Evolutionary conservation across 2,113 vertebrate species (phyloP).

Genomic region (Pterocles burchelli): DNA sequence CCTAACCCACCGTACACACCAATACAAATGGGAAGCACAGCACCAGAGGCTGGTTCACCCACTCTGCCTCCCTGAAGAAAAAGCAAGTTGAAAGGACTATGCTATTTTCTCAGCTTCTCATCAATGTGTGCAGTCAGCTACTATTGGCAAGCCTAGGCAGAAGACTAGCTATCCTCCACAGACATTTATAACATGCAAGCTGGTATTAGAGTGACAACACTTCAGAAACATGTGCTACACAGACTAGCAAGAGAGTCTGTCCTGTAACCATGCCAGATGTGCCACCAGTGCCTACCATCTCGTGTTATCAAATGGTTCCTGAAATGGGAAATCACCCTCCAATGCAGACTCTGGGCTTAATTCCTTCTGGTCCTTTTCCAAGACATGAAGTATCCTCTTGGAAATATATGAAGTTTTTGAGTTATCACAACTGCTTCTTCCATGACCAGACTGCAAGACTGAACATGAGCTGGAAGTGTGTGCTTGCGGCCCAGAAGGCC

Average conservation of each 20-base stretch:
- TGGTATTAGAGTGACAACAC: background rate
- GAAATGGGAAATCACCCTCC: background rate
- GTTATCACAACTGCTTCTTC: background rate
- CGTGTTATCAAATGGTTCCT: background rate
- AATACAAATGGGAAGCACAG: conserved; percentile 36
- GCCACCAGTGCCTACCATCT: background rate
- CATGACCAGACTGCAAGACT: background rate
- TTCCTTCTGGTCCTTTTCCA: background rate
- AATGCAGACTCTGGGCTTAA: background rate
- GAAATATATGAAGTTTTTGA: background rate
- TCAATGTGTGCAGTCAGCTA: background rate
- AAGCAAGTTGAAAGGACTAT: background rate
- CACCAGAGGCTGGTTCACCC: conserved; percentile 1
- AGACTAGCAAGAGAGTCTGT: background rate
- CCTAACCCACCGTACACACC: background rate
- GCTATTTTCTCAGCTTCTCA: background rate
- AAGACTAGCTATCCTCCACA: background rate
- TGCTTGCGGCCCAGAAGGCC: no score
- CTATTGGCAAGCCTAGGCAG: background rate
- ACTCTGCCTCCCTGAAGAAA: conserved; percentile 40
- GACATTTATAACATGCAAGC: background rate
- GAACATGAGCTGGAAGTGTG: no score
- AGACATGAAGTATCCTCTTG: background rate
- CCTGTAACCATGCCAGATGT: background rate
- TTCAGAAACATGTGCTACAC: background rate